phyloP scores from a whole-genome alignment of 2,888 invertebrate species.

The Argyresthia goedartella region DNA sequence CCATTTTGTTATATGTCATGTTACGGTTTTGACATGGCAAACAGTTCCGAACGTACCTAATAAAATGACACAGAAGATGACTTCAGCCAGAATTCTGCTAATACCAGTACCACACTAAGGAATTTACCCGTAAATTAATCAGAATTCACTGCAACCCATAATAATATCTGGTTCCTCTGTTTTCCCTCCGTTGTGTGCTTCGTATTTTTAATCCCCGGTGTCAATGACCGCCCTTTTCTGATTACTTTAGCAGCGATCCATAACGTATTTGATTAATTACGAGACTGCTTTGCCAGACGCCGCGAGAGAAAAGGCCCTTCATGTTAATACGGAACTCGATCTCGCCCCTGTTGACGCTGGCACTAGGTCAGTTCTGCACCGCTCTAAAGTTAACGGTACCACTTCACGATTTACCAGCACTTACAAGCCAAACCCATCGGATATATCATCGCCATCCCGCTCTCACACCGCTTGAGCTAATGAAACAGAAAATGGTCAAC shows the following conservation, averaged over 20 bases:
- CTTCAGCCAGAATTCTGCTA: too few species aligned
- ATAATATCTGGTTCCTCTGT: too few species aligned
- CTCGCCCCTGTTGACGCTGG: constrained; percentile 63
- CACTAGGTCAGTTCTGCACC: constrained; percentile 68
- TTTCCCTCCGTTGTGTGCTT: too few species aligned
- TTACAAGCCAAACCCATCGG: not conserved
- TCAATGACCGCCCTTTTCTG: not conserved
- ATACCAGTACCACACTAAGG: too few species aligned
- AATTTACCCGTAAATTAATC: too few species aligned
- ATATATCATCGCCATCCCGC: constrained; percentile 44
- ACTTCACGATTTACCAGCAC: constrained; percentile 29
- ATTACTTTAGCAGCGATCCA: not conserved
- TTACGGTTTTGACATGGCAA: too few species aligned
- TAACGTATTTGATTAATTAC: not conserved
- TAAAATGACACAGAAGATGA: too few species aligned
- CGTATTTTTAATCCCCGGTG: not conserved
- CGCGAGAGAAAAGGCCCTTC: constrained; percentile 5
- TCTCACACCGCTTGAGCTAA: not conserved
- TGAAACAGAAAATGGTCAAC: not conserved
- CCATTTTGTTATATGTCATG: too few species aligned
- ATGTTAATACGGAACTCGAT: constrained; percentile 40
- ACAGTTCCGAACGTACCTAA: too few species aligned
- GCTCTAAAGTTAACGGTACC: constrained; percentile 60
- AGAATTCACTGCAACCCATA: too few species aligned
- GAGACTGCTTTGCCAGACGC: not conserved